Evolutionary conservation across 1,140 invertebrate species (phyloP), one percentile per base, ranked within the genome.

Genomic region (Anthonomus grandis): DNA sequence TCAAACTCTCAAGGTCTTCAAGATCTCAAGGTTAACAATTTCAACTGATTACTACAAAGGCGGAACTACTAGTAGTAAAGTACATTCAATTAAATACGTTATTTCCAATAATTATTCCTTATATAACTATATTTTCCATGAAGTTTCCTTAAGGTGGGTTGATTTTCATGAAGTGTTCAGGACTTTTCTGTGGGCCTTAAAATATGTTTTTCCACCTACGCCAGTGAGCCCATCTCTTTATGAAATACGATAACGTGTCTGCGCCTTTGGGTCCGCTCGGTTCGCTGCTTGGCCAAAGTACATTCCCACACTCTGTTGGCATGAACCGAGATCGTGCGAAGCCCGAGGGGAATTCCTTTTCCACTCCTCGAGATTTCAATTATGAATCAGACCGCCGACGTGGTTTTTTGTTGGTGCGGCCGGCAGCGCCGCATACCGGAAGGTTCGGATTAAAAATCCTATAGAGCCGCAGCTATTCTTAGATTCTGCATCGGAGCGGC

Each of bases 371-470:
- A 45, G 39, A 46, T 55, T 55, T 55, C 52, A 55, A 45, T 55
- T 55, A 55, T 55, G 52, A 55, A 55, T 45, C 52, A 45, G 42
- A 34, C 41, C 41, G 41, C 24, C n/a, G n/a, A n/a, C n/a, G n/a
- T n/a, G n/a, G 10, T 45, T 55, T 55, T 53, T 55, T 53, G 37
- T 53, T 31, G 19, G 27, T 41, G 10, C 8, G 19, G 12, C n/a
- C n/a, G n/a, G n/a, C 8, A 19, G 4, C 34, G 42, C 41, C 27
- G 42, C 52, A 55, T 55, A 55, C 52, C 52, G 52, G 52, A 55
- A 55, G 44, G 41, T 21, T 55, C 52, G 52, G 52, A 55, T 55
- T 55, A 46, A 55, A 55, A 53, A 53, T n/a, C n/a, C n/a, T n/a
- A n/a, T n/a, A n/a, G n/a, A 41, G 22, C 13, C 21, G 24, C 41